Percentiles rank a stretch among this genome's conserved stretches.
Evolutionary conservation across 1,140 invertebrate genomes (phyloP).

Genomic region (Nephotettix cincticeps): DNA sequence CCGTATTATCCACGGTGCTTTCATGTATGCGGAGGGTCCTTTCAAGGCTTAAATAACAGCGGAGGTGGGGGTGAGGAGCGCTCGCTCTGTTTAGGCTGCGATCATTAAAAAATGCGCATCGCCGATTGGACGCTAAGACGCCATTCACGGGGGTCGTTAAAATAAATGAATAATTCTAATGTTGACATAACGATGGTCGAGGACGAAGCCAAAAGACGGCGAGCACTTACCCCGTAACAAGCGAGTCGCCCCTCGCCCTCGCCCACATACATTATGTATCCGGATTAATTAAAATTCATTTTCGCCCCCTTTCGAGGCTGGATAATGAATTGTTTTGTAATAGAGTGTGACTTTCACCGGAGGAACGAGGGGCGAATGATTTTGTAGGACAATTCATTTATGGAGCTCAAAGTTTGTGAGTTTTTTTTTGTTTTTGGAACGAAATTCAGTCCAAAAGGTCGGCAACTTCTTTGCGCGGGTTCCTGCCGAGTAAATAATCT

Average conservation of each 20-base stretch:
- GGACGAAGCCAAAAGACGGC: neutral
- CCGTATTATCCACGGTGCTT: constrained; percentile 13
- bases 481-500: no score
- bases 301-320: neutral
- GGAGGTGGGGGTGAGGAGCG: neutral
- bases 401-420: no score
- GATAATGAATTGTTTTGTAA: neutral
- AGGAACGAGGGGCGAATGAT: no score
- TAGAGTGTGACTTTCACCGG: neutral
- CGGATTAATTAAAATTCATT: neutral
- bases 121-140: constrained; percentile 11
- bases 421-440: no score
- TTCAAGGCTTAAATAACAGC: constrained; percentile 9
- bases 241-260: neutral
- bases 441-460: no score
- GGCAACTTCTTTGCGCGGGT: no score
- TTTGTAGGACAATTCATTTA: no score
- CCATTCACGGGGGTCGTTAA: constrained; percentile 14
- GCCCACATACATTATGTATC: neutral
- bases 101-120: constrained; percentile 19
- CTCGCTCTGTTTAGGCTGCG: constrained; percentile 1
- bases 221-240: neutral
- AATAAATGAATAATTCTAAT: constrained; percentile 24
- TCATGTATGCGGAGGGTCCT: constrained; percentile 10
- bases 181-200: neutral